Evolutionary conservation across 2,888 invertebrate species (phyloP), one percentile per base, ranked within the genome.

Genomic region (Melinaea marsaeus): DNA sequence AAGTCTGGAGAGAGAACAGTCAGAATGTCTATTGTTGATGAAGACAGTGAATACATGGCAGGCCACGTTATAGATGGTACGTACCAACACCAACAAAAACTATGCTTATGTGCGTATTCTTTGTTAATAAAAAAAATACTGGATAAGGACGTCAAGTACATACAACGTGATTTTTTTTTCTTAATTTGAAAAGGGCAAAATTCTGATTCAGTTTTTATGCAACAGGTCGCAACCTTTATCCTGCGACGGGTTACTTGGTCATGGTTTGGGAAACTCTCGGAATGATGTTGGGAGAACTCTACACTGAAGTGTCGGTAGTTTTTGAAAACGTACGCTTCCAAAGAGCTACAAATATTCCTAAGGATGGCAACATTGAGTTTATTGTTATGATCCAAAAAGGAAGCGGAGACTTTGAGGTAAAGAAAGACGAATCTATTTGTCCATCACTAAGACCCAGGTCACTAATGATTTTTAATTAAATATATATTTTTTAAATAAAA

Each of bases 61-160:
- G 97, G 96, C 0, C 98, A 98, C 82, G 92, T 94, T 11, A 95
- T 98, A 66, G 97, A 98, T 83, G 96, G 97, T 93, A 85, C 93
- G 69, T 7, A 51, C 11, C 1, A 42, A 42, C 7, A 22, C 22
- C 22, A 5, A 32, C 11, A 51, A 32, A 51, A 7, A 32, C 32
- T 32, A 32, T 32, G 22, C 13, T 32, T 51, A 32, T 32, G 2
- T 32, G 5, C 9, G 0, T 51, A 3, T 51, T 32, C 32, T 42
- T 0, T 9, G 42, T 42, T 42, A 42, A 42, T 9, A 9, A 9
- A 9, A 42, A 9, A 42, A 6, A 37, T 37, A 37, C 37, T 37
- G 37, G 37, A 37, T 37, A 2, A 37, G 37, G 7, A 1, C 37
- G 7, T 37, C 7, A 37, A 6, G 9, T 7, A 42, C 7, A 5